Percentiles rank a stretch among this genome's conserved stretches.
Evolutionary conservation across 2,113 vertebrate species (phyloP).

Genomic region (Polypterus bichir): DNA sequence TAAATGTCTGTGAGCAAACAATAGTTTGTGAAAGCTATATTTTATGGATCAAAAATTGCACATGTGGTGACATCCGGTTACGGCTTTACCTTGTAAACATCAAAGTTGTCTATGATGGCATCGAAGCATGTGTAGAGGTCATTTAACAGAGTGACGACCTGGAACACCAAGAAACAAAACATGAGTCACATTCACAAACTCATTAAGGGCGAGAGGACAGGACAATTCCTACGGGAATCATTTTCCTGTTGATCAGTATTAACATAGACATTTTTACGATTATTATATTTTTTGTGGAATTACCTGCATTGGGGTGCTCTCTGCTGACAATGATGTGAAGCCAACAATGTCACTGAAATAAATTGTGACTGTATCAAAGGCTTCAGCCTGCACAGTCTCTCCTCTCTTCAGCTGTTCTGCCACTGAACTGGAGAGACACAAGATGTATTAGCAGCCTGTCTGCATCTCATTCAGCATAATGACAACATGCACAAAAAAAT

Average conservation of each 20-base stretch:
- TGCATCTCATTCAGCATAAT: no score
- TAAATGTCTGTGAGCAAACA: no score
- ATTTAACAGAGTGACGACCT: constrained; percentile 80
- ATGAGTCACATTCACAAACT: neutral
- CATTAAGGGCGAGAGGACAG: neutral
- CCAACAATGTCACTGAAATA: constrained; percentile 91
- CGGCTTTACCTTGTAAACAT: constrained; percentile 76
- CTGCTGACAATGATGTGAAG: constrained; percentile 73
- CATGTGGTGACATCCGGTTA: neutral
- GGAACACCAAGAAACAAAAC: constrained; percentile 1
- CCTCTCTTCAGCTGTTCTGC: constrained; percentile 80
- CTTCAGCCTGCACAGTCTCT: constrained; percentile 75
- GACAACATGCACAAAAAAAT: no score
- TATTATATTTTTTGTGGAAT: neutral
- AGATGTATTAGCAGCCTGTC: neutral
- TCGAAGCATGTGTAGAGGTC: constrained; percentile 90
- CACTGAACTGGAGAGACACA: constrained; percentile 55
- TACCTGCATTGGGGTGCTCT: constrained; percentile 81
- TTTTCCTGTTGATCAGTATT: no score
- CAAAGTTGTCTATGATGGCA: constrained; percentile 91
- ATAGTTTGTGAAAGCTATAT: no score
- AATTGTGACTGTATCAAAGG: constrained; percentile 83
- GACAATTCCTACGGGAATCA: no score
- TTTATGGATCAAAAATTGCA: neutral
- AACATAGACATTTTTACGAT: no score